Conservation (phyloP, 2,797 vertebrate species). For the Phoebastria nigripes region DNA sequence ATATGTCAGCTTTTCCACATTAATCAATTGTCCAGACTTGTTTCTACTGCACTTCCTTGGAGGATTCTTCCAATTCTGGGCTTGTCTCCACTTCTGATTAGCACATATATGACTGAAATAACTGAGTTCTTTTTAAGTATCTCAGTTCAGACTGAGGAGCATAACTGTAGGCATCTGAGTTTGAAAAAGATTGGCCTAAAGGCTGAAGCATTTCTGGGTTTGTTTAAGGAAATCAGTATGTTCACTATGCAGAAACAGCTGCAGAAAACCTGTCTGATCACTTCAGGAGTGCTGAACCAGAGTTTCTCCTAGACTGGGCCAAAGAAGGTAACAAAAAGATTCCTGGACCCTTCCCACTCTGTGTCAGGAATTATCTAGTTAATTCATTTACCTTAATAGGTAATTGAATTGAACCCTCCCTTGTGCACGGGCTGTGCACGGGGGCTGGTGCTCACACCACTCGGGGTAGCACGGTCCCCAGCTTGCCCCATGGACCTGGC, state of each 20-base stretch:
- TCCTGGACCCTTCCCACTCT: background rate
- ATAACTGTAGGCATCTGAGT: background rate
- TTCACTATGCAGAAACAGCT: background rate
- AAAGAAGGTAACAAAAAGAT: background rate
- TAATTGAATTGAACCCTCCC: background rate
- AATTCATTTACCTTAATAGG: background rate
- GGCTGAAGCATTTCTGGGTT: background rate
- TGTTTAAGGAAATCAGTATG: background rate
- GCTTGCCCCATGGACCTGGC: background rate
- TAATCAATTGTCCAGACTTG: constrained; percentile 9
- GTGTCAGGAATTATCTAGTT: background rate
- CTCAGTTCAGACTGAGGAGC: background rate
- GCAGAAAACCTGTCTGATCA: background rate
- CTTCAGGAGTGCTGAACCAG: background rate
- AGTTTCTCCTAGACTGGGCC: background rate
- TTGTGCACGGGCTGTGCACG: background rate
- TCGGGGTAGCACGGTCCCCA: background rate
- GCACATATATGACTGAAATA: background rate
- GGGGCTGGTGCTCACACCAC: background rate
- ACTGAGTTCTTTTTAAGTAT: background rate
- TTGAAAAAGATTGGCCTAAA: background rate
- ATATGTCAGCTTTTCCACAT: constrained; percentile 8
- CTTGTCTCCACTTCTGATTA: constrained; percentile 3
- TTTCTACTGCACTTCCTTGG: background rate
- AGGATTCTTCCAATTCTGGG: background rate